These are phyloP conservation scores for Eupithecia dodoneata DNA, from an alignment of 2,888 invertebrate genomes.

Conservation along the genomic window DNA sequence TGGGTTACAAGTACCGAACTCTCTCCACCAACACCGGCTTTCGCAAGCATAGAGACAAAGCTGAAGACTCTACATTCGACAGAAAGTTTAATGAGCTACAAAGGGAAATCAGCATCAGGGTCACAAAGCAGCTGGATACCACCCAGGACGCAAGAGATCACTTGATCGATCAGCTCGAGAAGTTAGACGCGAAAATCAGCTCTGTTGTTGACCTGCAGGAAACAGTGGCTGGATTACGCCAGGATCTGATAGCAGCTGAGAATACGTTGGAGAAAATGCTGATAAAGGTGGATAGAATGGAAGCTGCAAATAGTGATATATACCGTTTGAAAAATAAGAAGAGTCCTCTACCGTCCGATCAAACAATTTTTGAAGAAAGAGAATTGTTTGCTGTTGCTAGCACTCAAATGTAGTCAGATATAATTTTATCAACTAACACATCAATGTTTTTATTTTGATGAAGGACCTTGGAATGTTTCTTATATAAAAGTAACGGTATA, in stretches of 20 bases:
- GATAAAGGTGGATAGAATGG: slow-evolving; percentile 60
- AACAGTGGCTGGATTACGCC: slow-evolving; percentile 54
- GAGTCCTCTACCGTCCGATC: slow-evolving; percentile 45
- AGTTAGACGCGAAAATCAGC: slow-evolving; percentile 64
- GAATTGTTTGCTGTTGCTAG: slow-evolving; percentile 29
- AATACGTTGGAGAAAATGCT: slow-evolving; percentile 50
- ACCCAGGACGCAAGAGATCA: slow-evolving; percentile 57
- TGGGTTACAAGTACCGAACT: slow-evolving; percentile 74
- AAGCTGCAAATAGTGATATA: slow-evolving; percentile 46
- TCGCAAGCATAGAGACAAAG: slow-evolving; percentile 50
- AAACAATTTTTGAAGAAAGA: slow-evolving; percentile 48
- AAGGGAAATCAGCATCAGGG: slow-evolving; percentile 57
- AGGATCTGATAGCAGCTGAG: slow-evolving; percentile 56
- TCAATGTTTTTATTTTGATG: not conserved
- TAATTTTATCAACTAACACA: not conserved
- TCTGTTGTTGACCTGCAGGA: slow-evolving; percentile 64
- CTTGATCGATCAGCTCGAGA: slow-evolving; percentile 61
- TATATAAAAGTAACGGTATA: not conserved
- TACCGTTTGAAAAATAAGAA: slow-evolving; percentile 51
- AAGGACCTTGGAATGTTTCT: not conserved
- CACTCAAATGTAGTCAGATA: not conserved
- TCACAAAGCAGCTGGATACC: slow-evolving; percentile 58
- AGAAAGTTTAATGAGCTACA: slow-evolving; percentile 66
- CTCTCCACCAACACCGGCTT: slow-evolving; percentile 72
- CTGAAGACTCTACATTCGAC: slow-evolving; percentile 58